phyloP scores from a whole-genome alignment of 2,888 invertebrate species.

The Parascotia fuliginaria region DNA sequence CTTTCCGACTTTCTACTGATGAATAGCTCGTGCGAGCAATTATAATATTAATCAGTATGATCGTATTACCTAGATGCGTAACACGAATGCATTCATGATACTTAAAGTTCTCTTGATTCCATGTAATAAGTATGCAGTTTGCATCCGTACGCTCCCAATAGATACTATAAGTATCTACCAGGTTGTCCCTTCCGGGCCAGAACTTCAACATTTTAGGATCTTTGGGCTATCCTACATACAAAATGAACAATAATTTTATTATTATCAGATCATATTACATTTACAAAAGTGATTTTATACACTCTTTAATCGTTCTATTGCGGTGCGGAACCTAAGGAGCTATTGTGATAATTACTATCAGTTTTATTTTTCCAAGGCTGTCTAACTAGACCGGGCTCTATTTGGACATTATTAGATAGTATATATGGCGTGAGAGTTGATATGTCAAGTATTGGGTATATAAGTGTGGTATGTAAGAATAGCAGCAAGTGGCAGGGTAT shows the following conservation, averaged over 20 bases:
- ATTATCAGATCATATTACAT: no score
- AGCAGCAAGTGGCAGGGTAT: constrained; percentile 51
- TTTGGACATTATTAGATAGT: constrained; percentile 50
- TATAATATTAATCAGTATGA: constrained; percentile 85
- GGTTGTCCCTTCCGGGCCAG: no score
- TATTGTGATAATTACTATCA: no score
- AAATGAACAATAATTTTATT: no score
- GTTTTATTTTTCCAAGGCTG: no score
- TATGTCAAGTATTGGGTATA: constrained; percentile 44
- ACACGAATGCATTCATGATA: constrained; percentile 72
- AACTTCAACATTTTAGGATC: no score
- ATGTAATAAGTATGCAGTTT: neutral
- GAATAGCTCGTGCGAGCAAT: constrained; percentile 80
- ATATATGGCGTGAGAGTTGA: constrained; percentile 73
- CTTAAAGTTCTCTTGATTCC: constrained; percentile 15
- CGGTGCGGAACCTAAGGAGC: no score
- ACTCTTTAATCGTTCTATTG: no score
- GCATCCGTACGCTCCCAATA: neutral
- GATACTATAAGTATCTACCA: no score
- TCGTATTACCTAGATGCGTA: constrained; percentile 74
- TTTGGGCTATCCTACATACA: no score
- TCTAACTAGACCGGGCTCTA: constrained; percentile 45
- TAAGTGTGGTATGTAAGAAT: constrained; percentile 54
- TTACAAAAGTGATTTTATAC: no score
- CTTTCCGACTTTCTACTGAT: constrained; percentile 84